Evolutionary conservation across 2,113 vertebrate genomes (phyloP).

Genomic region (Chloropsis hardwickii): DNA sequence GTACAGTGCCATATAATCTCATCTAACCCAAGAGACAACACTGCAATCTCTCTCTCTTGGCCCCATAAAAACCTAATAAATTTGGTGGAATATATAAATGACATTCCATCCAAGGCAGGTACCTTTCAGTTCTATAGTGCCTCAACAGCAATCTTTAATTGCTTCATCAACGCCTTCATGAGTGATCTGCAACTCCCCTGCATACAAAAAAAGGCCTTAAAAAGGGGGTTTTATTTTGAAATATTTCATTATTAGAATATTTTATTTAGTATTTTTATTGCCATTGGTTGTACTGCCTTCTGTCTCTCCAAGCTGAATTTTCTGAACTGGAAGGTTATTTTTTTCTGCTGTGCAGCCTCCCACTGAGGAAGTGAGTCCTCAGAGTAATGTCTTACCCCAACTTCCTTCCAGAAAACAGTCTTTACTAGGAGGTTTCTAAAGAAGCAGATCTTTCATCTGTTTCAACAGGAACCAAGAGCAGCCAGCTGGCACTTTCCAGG

Average conservation of each 20-base stretch:
- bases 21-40: slow-evolving; percentile 6
- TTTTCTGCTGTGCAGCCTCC: background rate
- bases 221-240: background rate
- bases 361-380: background rate
- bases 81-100: background rate
- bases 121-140: background rate
- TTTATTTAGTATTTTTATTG: background rate
- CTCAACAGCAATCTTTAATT: background rate
- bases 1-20: background rate
- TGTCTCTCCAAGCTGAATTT: background rate
- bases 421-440: background rate
- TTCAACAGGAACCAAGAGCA: background rate
- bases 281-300: background rate
- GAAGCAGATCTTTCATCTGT: background rate
- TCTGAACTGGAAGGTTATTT: background rate
- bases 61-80: slow-evolving; percentile 21
- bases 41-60: background rate
- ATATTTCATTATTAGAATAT: background rate
- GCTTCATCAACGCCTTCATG: background rate
- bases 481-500: background rate
- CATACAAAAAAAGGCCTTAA: background rate
- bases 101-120: background rate
- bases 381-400: background rate
- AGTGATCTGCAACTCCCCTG: background rate
- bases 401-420: background rate